Conservation (phyloP, 2,797 vertebrate genomes). For the Gobio occitaniae region DNA sequence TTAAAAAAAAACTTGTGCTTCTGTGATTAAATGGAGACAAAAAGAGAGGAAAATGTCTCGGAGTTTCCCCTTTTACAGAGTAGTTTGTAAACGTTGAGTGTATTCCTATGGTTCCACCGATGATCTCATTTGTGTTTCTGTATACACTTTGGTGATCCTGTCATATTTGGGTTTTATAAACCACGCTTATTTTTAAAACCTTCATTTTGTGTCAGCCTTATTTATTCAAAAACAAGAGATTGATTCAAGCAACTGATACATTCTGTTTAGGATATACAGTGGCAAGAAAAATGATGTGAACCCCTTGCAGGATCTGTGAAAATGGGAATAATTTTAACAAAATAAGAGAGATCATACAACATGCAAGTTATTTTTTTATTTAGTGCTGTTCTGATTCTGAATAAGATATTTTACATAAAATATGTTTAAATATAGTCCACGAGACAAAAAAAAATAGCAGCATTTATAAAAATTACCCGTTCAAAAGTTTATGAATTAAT, state of each 20-base stretch:
- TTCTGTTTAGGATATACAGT: not conserved
- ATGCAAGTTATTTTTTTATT: too few relatives aligned
- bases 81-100: slow-evolving; percentile 84
- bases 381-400: too few relatives aligned
- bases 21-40: slow-evolving; percentile 74
- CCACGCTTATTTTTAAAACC: slow-evolving; percentile 87
- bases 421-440: too few relatives aligned
- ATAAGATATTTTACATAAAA: too few relatives aligned
- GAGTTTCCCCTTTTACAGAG: slow-evolving; percentile 70
- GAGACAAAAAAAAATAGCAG: too few relatives aligned
- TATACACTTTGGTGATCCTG: slow-evolving; percentile 86
- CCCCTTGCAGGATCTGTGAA: too few relatives aligned
- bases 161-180: slow-evolving; percentile 90
- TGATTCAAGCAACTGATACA: not conserved
- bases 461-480: too few relatives aligned
- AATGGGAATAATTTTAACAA: too few relatives aligned
- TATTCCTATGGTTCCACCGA: slow-evolving; percentile 81
- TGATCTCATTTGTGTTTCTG: slow-evolving; percentile 85
- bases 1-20: slow-evolving; percentile 82
- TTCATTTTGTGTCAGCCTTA: slow-evolving; percentile 68
- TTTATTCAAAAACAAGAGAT: slow-evolving; percentile 36
- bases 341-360: too few relatives aligned
- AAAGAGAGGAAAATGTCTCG: slow-evolving; percentile 73
- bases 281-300: too few relatives aligned
- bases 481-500: too few relatives aligned